Conservation (phyloP, 2,888 invertebrate species). For the Eupeodes latifasciatus region DNA sequence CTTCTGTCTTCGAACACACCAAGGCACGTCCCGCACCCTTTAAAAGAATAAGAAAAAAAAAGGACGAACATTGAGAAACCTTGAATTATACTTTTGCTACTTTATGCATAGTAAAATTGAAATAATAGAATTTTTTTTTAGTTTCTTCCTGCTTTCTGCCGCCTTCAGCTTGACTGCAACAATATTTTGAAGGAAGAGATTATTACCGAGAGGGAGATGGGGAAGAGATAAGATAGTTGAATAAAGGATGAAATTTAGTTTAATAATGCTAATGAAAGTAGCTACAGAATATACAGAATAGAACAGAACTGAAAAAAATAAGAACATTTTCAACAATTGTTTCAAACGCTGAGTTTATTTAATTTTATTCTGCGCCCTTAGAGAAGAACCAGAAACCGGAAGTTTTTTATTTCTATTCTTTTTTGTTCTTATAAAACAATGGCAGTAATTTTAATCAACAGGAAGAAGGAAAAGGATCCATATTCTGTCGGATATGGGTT, state of each 20-base stretch:
- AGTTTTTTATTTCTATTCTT: background rate
- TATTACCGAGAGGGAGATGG: background rate
- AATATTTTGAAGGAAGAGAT: constrained; percentile 34
- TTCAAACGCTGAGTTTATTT: constrained; percentile 9
- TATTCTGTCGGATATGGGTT: constrained; percentile 43
- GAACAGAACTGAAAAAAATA: background rate
- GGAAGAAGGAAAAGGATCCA: background rate
- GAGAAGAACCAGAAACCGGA: background rate
- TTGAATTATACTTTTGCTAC: constrained; percentile 24
- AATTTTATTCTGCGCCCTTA: background rate
- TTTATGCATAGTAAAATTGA: constrained; percentile 34
- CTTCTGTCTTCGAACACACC: too few relatives aligned
- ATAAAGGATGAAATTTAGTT: constrained; percentile 12
- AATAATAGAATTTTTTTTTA: constrained; percentile 17
- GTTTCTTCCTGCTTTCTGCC: background rate
- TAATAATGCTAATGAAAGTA: constrained; percentile 19
- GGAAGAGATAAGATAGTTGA: background rate
- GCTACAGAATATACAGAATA: too few relatives aligned
- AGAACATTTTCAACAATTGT: constrained; percentile 14
- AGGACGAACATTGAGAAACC: background rate
- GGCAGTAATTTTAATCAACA: constrained; percentile 24
- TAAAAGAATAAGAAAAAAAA: background rate
- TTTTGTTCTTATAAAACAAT: constrained; percentile 21
- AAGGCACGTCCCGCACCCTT: too few relatives aligned
- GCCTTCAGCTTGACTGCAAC: background rate